Conservation (phyloP, 2,113 vertebrate genomes). For the Pelusios castaneus region DNA sequence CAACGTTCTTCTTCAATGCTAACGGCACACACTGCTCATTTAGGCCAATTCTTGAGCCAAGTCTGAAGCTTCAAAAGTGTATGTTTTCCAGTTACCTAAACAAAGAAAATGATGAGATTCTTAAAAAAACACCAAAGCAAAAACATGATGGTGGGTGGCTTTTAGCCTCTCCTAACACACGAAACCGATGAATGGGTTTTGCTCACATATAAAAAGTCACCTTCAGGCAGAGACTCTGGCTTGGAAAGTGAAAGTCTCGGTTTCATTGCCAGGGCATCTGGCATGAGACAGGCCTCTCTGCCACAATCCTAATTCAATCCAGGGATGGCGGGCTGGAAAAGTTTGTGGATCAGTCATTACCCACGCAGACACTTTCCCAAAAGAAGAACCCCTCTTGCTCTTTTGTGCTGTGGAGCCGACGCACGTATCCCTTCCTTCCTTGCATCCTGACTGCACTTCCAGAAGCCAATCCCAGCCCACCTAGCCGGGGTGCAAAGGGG, state of each 20-base stretch:
- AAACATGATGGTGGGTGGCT: not conserved
- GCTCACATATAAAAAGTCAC: not conserved
- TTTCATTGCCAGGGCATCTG: not conserved
- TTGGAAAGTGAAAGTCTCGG: not conserved
- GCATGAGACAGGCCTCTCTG: not conserved
- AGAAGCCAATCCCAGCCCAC: constrained; percentile 22
- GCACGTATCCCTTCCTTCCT: not conserved
- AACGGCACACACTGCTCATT: not conserved
- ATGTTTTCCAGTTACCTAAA: not conserved
- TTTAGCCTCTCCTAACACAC: not conserved
- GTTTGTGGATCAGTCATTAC: constrained; percentile 47
- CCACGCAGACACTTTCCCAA: constrained; percentile 32
- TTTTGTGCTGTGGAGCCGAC: constrained; percentile 46
- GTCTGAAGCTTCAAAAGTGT: not conserved
- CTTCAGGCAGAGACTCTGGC: not conserved
- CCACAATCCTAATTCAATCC: not conserved
- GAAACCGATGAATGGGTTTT: not conserved
- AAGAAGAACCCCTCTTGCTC: constrained; percentile 42
- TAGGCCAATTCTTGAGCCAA: not conserved
- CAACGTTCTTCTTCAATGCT: not conserved
- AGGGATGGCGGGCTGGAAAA: not conserved
- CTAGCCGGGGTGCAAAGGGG: constrained; percentile 35
- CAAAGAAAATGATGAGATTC: not conserved
- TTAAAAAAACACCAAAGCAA: not conserved
- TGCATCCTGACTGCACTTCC: not conserved